A percentile compares a stretch with the other conserved stretches of the same genome.
These are phyloP conservation scores for Nycteola revayana DNA, from an alignment of 2,888 invertebrate genomes.

Conservation along the genomic window DNA sequence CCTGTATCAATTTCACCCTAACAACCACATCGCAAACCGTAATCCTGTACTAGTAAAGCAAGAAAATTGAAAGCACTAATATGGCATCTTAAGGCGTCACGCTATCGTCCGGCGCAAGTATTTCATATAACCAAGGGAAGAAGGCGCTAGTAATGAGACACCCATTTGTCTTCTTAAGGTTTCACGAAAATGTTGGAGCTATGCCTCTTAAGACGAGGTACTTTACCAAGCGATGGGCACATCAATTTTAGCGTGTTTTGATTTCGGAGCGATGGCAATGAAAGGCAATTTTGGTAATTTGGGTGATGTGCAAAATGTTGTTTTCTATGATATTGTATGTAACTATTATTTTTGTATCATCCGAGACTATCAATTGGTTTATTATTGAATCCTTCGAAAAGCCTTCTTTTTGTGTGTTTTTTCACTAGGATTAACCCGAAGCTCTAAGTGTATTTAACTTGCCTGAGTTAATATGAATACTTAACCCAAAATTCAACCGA, in stretches of 20 bases:
- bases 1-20: constrained; percentile 27
- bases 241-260: constrained; percentile 23
- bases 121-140: constrained; percentile 43
- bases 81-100: constrained; percentile 48
- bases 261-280: constrained; percentile 19
- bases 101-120: constrained; percentile 36
- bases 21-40: constrained; percentile 26
- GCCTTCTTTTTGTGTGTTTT: too few relatives aligned
- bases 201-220: constrained; percentile 13
- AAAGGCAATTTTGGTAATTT: constrained; percentile 9
- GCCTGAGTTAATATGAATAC: too few relatives aligned
- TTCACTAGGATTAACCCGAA: too few relatives aligned
- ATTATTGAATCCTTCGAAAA: too few relatives aligned
- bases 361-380: too few relatives aligned
- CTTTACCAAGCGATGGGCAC: constrained; percentile 4
- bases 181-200: constrained; percentile 48
- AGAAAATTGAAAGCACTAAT: constrained; percentile 51
- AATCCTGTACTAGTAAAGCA: constrained; percentile 28
- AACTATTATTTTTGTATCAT: too few relatives aligned
- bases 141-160: constrained; percentile 55
- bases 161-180: constrained; percentile 65
- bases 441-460: too few relatives aligned
- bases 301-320: too few relatives aligned
- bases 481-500: too few relatives aligned
- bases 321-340: too few relatives aligned